Conservation (phyloP, 2,888 invertebrate species). For the Gisinianus flammeolus region DNA sequence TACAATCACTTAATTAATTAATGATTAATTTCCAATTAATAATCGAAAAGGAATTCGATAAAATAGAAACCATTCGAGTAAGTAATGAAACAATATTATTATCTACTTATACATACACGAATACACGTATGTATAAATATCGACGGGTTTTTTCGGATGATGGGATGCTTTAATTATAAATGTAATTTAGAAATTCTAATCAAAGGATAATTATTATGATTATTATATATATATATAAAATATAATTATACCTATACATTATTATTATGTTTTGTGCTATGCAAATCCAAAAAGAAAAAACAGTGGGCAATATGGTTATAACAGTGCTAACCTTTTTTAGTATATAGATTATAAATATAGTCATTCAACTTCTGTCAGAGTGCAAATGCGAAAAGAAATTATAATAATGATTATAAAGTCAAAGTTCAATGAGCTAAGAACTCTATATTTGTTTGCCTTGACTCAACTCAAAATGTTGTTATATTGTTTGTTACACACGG, state of each 20-base stretch:
- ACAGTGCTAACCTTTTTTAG: background rate
- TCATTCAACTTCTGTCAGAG: conserved; percentile 3
- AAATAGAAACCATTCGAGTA: background rate
- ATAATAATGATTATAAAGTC: no score
- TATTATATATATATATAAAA: background rate
- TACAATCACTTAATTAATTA: background rate
- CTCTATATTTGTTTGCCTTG: no score
- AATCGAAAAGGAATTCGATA: background rate
- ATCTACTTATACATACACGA: background rate
- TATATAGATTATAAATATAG: background rate
- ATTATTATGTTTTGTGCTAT: background rate
- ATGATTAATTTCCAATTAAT: background rate
- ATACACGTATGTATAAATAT: background rate
- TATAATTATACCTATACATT: background rate
- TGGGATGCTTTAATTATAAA: background rate
- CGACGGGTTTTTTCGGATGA: background rate
- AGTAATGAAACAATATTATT: background rate
- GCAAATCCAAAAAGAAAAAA: background rate
- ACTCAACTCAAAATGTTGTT: background rate
- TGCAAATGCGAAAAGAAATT: background rate
- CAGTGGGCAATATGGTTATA: conserved; percentile 1
- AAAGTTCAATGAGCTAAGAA: no score
- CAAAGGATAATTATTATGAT: no score
- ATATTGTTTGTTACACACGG: conserved; percentile 7
- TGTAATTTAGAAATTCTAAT: background rate